Conservation (phyloP, 2,888 invertebrate species). For the Eristalis intricaria region DNA sequence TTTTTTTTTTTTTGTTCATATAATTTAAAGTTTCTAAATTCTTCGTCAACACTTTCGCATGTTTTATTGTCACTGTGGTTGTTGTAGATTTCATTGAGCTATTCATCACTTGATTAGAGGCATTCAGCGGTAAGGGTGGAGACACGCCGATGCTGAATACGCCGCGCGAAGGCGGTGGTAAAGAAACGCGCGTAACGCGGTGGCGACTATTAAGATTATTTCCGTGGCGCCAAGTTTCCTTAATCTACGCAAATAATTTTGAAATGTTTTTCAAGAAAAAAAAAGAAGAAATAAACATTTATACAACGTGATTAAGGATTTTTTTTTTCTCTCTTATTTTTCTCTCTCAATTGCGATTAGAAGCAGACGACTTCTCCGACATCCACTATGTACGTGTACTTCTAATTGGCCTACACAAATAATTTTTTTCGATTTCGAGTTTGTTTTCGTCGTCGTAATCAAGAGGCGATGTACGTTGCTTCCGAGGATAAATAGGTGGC, state of each 20-base stretch:
- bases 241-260: constrained; percentile 79
- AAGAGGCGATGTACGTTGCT: constrained; percentile 1
- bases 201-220: constrained; percentile 75
- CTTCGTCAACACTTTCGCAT: constrained; percentile 53
- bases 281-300: constrained; percentile 27
- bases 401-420: constrained; percentile 47
- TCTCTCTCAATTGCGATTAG: constrained; percentile 33
- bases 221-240: constrained; percentile 80
- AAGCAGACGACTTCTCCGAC: not conserved
- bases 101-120: constrained; percentile 46
- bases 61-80: constrained; percentile 42
- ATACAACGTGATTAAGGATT: constrained; percentile 29
- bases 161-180: constrained; percentile 11
- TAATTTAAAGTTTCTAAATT: constrained; percentile 64
- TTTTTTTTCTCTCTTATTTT: constrained; percentile 9
- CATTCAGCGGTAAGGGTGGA: not conserved
- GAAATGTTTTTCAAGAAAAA: not conserved
- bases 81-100: constrained; percentile 56
- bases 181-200: constrained; percentile 31
- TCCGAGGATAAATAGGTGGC: constrained; percentile 4
- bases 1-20: constrained; percentile 45
- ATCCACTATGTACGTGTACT: not conserved
- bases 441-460: constrained; percentile 1
- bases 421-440: not conserved
- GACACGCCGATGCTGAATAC: not conserved